A percentile compares a stretch with the other conserved stretches of the same genome.
Conservation (phyloP, 2,113 vertebrate species). For the Pithys albifrons region DNA sequence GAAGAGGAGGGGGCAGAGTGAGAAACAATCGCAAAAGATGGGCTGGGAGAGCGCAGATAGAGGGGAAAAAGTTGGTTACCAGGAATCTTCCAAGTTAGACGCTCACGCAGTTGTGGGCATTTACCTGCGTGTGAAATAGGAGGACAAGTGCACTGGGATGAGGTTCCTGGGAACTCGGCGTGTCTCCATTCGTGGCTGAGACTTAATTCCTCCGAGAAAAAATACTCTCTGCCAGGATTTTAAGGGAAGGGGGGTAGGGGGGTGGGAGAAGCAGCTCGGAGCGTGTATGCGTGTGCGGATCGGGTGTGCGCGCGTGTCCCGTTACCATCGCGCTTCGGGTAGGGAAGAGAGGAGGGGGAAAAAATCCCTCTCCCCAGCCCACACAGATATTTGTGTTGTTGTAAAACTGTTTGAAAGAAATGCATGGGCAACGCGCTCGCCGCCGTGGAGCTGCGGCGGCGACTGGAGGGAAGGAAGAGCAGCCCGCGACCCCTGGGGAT, state of each 20-base stretch:
- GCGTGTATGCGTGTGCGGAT: conserved; percentile 39
- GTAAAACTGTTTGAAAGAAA: conserved; percentile 60
- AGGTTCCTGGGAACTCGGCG: not conserved
- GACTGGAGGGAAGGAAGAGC: not conserved
- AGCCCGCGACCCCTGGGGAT: not conserved
- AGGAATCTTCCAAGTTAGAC: conserved; percentile 5
- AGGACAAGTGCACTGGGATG: conserved; percentile 1
- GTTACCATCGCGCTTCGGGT: conserved; percentile 5
- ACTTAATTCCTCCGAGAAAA: conserved; percentile 3
- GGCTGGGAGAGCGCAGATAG: not conserved
- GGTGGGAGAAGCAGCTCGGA: not conserved
- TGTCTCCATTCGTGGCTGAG: not conserved
- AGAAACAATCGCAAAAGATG: not conserved
- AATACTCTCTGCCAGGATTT: conserved; percentile 20
- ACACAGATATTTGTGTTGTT: conserved; percentile 60
- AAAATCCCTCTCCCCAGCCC: conserved; percentile 36
- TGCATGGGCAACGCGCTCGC: not conserved
- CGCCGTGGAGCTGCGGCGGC: conserved; percentile 1
- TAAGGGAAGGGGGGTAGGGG: not conserved
- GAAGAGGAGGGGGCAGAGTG: not conserved
- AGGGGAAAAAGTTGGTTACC: conserved; percentile 12
- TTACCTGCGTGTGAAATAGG: conserved; percentile 21
- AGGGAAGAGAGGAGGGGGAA: conserved; percentile 3
- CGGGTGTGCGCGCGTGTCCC: conserved; percentile 42
- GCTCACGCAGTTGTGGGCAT: not conserved